Conservation (phyloP, 2,797 vertebrate genomes). For the Valencia hispanica region DNA sequence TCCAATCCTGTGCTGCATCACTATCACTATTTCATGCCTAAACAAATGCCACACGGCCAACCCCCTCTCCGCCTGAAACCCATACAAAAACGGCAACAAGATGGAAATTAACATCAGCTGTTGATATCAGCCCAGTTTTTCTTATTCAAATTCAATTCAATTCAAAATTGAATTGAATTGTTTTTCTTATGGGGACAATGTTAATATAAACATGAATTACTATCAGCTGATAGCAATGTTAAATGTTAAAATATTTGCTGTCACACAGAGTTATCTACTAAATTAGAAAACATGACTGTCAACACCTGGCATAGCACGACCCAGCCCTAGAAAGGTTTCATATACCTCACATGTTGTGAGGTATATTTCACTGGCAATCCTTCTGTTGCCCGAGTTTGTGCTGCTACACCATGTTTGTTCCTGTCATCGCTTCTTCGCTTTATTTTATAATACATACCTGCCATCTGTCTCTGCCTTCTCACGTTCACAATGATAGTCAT, state of each 20-base stretch:
- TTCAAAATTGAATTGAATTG: no score
- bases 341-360: conserved; percentile 39
- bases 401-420: conserved; percentile 17
- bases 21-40: neutral
- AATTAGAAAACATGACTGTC: conserved; percentile 26
- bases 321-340: conserved; percentile 28
- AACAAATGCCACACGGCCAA: neutral
- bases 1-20: no score
- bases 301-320: conserved; percentile 30
- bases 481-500: conserved; percentile 60
- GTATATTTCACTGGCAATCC: conserved; percentile 39
- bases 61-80: neutral
- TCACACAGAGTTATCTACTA: conserved; percentile 28
- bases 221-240: neutral
- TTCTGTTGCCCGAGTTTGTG: conserved; percentile 22
- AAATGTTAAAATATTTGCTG: conserved; percentile 18
- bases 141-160: no score
- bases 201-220: neutral
- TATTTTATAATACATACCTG: conserved; percentile 41
- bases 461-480: conserved; percentile 42
- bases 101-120: neutral
- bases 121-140: neutral
- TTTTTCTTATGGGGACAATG: neutral
- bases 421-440: conserved; percentile 14
- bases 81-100: neutral